Conservation (phyloP, 1,140 invertebrate genomes). For the Elymnias hypermnestra region DNA sequence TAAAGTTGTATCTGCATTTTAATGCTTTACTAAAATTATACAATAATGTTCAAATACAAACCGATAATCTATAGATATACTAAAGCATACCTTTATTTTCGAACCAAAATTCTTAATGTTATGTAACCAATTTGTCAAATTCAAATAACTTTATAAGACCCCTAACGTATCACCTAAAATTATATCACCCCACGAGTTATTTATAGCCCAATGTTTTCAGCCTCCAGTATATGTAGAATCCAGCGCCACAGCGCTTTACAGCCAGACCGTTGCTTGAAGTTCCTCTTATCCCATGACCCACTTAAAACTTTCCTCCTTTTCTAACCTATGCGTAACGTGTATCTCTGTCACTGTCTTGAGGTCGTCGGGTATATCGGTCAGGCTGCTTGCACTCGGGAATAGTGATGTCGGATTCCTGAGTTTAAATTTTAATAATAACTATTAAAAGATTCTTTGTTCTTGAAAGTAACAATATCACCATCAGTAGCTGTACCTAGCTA, state of each 20-base stretch:
- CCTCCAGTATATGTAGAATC: slow-evolving; percentile 33
- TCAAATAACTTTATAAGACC: too few relatives aligned
- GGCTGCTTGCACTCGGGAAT: slow-evolving; percentile 52
- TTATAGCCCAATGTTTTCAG: slow-evolving; percentile 52
- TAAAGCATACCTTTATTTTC: slow-evolving; percentile 1
- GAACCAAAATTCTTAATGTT: too few relatives aligned
- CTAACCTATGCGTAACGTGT: slow-evolving; percentile 12
- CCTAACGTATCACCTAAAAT: too few relatives aligned
- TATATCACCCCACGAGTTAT: slow-evolving; percentile 35
- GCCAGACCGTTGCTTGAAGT: slow-evolving; percentile 45
- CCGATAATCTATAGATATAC: too few relatives aligned
- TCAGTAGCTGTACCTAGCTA: too few relatives aligned
- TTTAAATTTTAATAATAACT: too few relatives aligned
- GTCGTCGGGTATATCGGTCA: slow-evolving; percentile 63
- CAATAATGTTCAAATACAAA: too few relatives aligned
- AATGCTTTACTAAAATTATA: too few relatives aligned
- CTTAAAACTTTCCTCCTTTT: slow-evolving; percentile 43
- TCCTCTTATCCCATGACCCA: slow-evolving; percentile 68
- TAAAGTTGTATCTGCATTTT: too few relatives aligned
- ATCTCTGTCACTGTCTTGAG: slow-evolving; percentile 48
- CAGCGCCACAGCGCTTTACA: slow-evolving; percentile 57
- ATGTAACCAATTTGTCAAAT: too few relatives aligned
- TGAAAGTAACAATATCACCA: too few relatives aligned
- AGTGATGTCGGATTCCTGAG: slow-evolving; percentile 23
- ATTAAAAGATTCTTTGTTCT: too few relatives aligned